Evolutionary conservation across 2,113 vertebrate species (phyloP).

Genomic region (Archocentrus centrarchus): DNA sequence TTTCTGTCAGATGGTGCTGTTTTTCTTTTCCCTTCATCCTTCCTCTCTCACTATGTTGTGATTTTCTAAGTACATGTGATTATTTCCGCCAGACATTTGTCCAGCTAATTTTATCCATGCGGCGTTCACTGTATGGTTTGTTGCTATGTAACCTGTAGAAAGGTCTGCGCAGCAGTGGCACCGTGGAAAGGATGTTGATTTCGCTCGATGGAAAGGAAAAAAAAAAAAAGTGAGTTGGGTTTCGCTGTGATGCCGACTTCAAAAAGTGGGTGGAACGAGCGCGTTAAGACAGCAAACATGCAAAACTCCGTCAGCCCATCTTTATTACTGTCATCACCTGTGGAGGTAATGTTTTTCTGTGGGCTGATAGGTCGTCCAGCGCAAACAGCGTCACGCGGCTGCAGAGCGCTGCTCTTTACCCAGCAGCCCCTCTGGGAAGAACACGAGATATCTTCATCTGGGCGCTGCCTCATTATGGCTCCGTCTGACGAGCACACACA

Average conservation of each 20-base stretch:
- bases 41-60: not conserved
- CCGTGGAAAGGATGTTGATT: conserved; percentile 21
- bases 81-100: conserved; percentile 46
- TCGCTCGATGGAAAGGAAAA: conserved; percentile 8
- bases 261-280: not conserved
- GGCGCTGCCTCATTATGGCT: conserved; percentile 68
- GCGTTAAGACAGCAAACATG: conserved; percentile 39
- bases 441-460: conserved; percentile 65
- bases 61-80: conserved; percentile 39
- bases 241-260: conserved; percentile 15
- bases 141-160: conserved; percentile 61
- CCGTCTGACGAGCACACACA: conserved; percentile 43
- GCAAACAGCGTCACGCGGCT: conserved; percentile 59
- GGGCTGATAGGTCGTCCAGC: conserved; percentile 55
- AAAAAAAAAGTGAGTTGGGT: conserved; percentile 12
- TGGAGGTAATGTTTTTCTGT: conserved; percentile 40
- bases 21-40: not conserved
- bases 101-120: conserved; percentile 52
- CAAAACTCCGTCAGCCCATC: conserved; percentile 43
- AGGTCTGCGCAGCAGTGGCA: conserved; percentile 5
- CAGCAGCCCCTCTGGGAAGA: conserved; percentile 54
- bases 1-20: not conserved
- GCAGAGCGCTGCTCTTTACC: conserved; percentile 57
- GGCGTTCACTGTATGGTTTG: not conserved
- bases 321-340: conserved; percentile 66